phyloP scores from a whole-genome alignment of 2,888 invertebrate genomes.

The Heliconius erato region DNA sequence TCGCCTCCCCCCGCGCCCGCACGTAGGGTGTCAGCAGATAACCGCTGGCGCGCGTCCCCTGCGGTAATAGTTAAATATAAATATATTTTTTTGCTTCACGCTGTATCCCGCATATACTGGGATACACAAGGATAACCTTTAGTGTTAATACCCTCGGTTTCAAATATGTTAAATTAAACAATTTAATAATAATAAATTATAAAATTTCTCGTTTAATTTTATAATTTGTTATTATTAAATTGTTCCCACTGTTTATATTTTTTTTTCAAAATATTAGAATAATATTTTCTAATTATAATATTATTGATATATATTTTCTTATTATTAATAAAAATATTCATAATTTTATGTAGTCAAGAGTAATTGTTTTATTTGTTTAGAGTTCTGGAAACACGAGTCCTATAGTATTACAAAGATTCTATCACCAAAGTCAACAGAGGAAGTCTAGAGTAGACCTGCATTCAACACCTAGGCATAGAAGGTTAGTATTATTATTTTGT shows the following conservation, averaged over 20 bases:
- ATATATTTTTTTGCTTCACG: neutral
- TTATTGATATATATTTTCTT: too few relatives aligned
- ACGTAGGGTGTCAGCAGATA: slow-evolving; percentile 77
- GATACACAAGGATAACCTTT: too few relatives aligned
- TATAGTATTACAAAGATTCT: slow-evolving; percentile 91
- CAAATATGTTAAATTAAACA: too few relatives aligned
- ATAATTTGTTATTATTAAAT: too few relatives aligned
- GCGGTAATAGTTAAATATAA: slow-evolving; percentile 60
- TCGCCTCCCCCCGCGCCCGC: slow-evolving; percentile 77
- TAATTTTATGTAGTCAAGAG: neutral
- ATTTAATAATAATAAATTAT: too few relatives aligned
- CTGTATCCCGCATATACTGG: too few relatives aligned
- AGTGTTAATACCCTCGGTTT: too few relatives aligned
- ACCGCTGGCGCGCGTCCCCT: slow-evolving; percentile 75
- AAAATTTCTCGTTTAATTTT: too few relatives aligned
- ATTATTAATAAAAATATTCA: too few relatives aligned
- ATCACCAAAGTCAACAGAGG: slow-evolving; percentile 91
- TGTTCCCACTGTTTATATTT: too few relatives aligned
- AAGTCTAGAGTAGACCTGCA: slow-evolving; percentile 83
- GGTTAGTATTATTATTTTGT: slow-evolving; percentile 58
- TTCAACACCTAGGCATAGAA: slow-evolving; percentile 80
- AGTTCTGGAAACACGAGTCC: slow-evolving; percentile 91
- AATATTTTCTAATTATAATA: too few relatives aligned
- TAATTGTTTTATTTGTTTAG: slow-evolving; percentile 57
- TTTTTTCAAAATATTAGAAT: too few relatives aligned